Evolutionary conservation across 2,888 invertebrate species (phyloP), one percentile per base, ranked within the genome.

Genomic region (Cyclophora punctaria): DNA sequence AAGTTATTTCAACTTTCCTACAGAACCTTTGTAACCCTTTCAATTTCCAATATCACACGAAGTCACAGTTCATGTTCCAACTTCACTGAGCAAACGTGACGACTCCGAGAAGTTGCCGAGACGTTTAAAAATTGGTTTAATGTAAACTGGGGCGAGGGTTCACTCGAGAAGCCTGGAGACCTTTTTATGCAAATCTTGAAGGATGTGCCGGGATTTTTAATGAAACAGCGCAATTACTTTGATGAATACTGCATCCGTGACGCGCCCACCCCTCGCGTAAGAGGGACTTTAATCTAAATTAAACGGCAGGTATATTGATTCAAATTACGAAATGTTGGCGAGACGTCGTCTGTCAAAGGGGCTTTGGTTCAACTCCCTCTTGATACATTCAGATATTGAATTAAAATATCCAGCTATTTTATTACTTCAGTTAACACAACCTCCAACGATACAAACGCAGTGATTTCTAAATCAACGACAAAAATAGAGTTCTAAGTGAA

Each of bases 171-270:
- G 71, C 72, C 71, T 63, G 60, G 63, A 73, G 76, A 78, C 80
- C 80, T 82, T 85, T 83, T 86, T 85, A 84, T 86, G 83, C 69
- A 83, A 85, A 87, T 86, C 80, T 78, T 76, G 73, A 78, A 80
- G 71, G 80, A 85, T 84, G 84, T 83, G 86, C 80, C 67, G 68
- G 67, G 82, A 74, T 74, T 87, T 79, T 78, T 82, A 85, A 87
- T 81, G 83, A 81, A 80, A 83, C 77, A 75, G 73, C 68, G 78
- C 79, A 78, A 82, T 83, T 80, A 80, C 80, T 81, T 79, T 82
- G 80, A 85, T 74, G 79, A 75, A 80, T 80, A 78, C 69, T 71
- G 71, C 73, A 75, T 63, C 69, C 80, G 77, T 78, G 74, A 72
- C 67, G 71, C 65, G 70, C 63, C 68, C 65, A 58, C 69, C 63